Base-by-base conservation (phyloP, 2,888 invertebrate genomes). In the Prionchulus punctatus region DNA sequence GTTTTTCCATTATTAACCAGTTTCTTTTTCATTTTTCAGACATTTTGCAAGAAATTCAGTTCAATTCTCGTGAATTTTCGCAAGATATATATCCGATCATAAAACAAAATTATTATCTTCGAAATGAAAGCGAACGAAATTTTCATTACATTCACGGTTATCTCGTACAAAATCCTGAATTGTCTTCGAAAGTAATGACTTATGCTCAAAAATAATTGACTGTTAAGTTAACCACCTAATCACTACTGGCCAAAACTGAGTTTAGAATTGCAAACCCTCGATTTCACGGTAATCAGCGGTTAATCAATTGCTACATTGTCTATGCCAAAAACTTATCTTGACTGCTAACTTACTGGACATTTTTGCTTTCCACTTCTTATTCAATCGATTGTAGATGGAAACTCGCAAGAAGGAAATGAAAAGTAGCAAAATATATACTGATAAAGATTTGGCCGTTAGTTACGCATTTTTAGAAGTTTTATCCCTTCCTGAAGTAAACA, bases 1-100 rank as follows among this genome's bases (percentile, higher is more conserved):
- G 36, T 12, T 36, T 7, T 36, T 36, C 36, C 18, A 12, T 36
- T 36, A 18, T 7, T 36, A 36, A n/a, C n/a, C n/a, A n/a, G n/a
- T n/a, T n/a, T n/a, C n/a, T 51, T 51, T 21, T 30, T 30, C 27
- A 7, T 7, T 28, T 55, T 30, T 52, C 26, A 55, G 55, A 30
- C 7, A 4, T 55, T 4, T 18, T 52, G 4, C 23, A 21, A 25
- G 31, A 52, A 36, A 36, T 55, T 3, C 23, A 28, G 3, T 25
- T 43, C 25, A 25, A 30, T 2, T 55, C 55, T 2, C 50, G 55
- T 53, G 55, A 55, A 45, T 55, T 25, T 30, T 30, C 53, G 26
- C 49, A 55, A 28, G 55, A 55, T 25, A 52, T 55, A 28, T 27
- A 3, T 4, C 55, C 55, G 7, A 23, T 52, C 30, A 3, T 52